Base-by-base conservation (phyloP, 1,140 invertebrate genomes). In the Microplitis demolitor region DNA sequence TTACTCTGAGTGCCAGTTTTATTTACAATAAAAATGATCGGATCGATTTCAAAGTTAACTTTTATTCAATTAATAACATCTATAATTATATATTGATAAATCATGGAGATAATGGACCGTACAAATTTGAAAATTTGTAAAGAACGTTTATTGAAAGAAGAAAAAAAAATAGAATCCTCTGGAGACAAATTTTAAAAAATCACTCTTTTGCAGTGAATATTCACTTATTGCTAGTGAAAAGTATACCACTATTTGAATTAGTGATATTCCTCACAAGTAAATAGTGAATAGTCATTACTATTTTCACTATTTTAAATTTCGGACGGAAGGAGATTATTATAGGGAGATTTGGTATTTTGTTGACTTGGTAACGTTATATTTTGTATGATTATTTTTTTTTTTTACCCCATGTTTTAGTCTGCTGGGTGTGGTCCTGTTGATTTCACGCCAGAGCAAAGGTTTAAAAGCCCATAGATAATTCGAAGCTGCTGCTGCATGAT, bases 401-500 rank as follows among this genome's bases (percentile, higher is more conserved):
- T 63, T 66, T 60, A 63, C 54, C 70, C 54, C 53, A 53, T 37
- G 68, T 39, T 64, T 60, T 66, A 45, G 56, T 66, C 76, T 69
- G 51, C 56, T 78, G 78, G 81, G 79, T 81, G 81, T 78, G 83
- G 82, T 83, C 78, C 66, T 72, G 76, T 73, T 76, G 79, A 85
- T 86, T 86, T 84, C 78, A 85, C 78, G 79, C 75, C 77, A 79
- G 78, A 81, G 73, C 64, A 79, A 75, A 68, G 68, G 63, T 73
- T 76, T 84, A 83, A 85, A 84, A 84, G 83, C 79, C 77, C 79
- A 76, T 81, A 77, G 79, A 84, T 85, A 84, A 85, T 85, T 79
- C 74, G 64, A 45, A 45, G 39, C 69, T 60, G 75, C 64, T 56
- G 34, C 64, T 51, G 34, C 13, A 69, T 61, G 53, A 66, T 24